Percentiles rank a stretch among this genome's conserved stretches.
Conservation (phyloP, 2,888 invertebrate species). For the Gerris lacustris region DNA sequence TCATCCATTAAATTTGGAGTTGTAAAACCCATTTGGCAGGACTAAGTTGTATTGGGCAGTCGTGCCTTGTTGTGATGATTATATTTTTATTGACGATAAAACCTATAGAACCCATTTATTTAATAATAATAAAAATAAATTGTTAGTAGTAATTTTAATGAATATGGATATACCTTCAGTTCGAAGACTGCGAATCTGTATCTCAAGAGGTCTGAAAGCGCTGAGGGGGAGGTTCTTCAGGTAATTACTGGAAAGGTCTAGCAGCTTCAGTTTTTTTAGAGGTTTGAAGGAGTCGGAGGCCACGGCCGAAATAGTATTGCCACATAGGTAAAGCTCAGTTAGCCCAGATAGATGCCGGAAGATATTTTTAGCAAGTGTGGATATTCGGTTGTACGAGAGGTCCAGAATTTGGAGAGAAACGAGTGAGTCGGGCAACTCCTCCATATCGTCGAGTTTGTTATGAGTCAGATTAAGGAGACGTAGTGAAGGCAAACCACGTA, state of each 20-base stretch:
- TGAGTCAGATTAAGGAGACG: constrained; percentile 68
- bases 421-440: constrained; percentile 67
- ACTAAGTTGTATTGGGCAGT: too few relatives aligned
- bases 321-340: constrained; percentile 62
- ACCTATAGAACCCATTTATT: too few relatives aligned
- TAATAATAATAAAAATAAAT: background rate
- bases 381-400: constrained; percentile 70
- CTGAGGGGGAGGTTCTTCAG: constrained; percentile 67
- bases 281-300: constrained; percentile 65
- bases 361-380: constrained; percentile 58
- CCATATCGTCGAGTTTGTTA: constrained; percentile 66
- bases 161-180: constrained; percentile 56
- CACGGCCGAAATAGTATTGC: constrained; percentile 68
- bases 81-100: too few relatives aligned
- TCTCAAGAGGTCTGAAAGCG: constrained; percentile 64
- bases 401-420: constrained; percentile 66
- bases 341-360: constrained; percentile 66
- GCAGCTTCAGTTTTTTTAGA: constrained; percentile 57
- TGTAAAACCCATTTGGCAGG: too few relatives aligned
- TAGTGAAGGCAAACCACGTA: constrained; percentile 62
- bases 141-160: background rate
- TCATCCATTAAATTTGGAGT: too few relatives aligned
- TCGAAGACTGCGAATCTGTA: constrained; percentile 61
- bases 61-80: too few relatives aligned
- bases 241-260: constrained; percentile 73